A percentile compares a stretch with the other conserved stretches of the same genome.
Evolutionary conservation across 2,888 invertebrate species (phyloP).

Genomic region (Anticlea derivata): DNA sequence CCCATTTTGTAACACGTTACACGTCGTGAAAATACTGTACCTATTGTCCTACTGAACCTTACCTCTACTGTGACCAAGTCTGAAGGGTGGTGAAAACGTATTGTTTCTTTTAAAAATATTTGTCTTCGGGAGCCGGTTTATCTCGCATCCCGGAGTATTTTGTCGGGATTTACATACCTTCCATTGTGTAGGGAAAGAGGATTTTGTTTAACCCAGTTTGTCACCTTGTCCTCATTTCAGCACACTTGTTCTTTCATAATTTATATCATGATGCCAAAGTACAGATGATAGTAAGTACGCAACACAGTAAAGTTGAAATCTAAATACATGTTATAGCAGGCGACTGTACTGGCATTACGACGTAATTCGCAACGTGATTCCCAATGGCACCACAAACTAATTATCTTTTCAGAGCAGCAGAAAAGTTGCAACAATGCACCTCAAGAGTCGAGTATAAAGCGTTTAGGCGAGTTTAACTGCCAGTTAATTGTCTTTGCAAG

Average conservation of each 20-base stretch:
- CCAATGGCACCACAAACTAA: constrained; percentile 4
- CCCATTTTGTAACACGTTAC: too few species aligned
- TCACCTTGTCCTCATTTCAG: background rate
- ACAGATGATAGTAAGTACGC: too few species aligned
- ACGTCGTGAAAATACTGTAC: too few species aligned
- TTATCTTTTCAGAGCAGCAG: constrained; percentile 6
- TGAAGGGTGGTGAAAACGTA: constrained; percentile 25
- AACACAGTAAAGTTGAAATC: too few species aligned
- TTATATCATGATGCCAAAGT: too few species aligned
- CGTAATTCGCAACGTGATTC: background rate
- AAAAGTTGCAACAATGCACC: constrained; percentile 14
- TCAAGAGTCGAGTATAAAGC: background rate
- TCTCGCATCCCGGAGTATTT: constrained; percentile 6
- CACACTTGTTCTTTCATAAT: background rate
- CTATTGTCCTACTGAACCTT: background rate
- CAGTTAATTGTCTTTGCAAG: constrained; percentile 5
- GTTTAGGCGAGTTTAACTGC: constrained; percentile 7
- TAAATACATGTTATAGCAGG: too few species aligned
- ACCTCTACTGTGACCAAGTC: constrained; percentile 15
- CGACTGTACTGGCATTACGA: too few species aligned
- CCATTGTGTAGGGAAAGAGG: constrained; percentile 11
- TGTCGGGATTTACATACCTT: constrained; percentile 25
- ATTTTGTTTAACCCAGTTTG: constrained; percentile 1
- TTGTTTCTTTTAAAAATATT: constrained; percentile 33
- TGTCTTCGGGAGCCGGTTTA: constrained; percentile 21